Evolutionary conservation across 2,797 vertebrate species (phyloP).

Genomic region (Danio albolineatus): DNA sequence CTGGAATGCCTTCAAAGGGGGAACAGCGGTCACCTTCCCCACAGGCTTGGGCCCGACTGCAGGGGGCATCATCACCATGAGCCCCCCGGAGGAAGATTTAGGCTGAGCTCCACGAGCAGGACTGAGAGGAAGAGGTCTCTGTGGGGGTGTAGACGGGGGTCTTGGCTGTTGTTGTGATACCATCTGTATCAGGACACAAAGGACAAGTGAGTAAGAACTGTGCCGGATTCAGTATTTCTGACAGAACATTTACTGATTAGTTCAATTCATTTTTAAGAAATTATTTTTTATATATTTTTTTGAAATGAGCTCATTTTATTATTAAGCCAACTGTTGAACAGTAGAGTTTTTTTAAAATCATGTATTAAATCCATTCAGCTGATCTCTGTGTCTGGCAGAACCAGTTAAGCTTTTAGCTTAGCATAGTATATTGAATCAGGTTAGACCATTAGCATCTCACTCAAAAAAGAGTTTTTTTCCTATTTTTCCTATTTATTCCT

Average conservation of each 20-base stretch:
- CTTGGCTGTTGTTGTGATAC: conserved; percentile 70
- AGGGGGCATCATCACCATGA: conserved; percentile 87
- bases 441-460: too few relatives aligned
- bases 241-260: neutral
- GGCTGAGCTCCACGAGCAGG: conserved; percentile 75
- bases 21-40: conserved; percentile 69
- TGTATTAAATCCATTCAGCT: too few relatives aligned
- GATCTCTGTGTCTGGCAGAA: too few relatives aligned
- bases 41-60: conserved; percentile 70
- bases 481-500: too few relatives aligned
- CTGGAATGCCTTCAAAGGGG: conserved; percentile 77
- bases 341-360: too few relatives aligned
- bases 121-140: conserved; percentile 84
- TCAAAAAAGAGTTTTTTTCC: too few relatives aligned
- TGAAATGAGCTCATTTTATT: too few relatives aligned
- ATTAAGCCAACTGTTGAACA: too few relatives aligned
- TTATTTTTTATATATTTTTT: too few relatives aligned
- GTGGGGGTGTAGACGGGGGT: conserved; percentile 75
- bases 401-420: too few relatives aligned
- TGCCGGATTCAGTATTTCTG: neutral
- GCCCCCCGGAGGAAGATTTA: conserved; percentile 73
- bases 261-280: conserved; percentile 4
- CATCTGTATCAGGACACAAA: conserved; percentile 56
- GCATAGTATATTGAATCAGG: too few relatives aligned
- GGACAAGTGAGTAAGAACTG: neutral